phyloP scores from a whole-genome alignment of 2,113 vertebrate species.

The Coregonus clupeaformis region DNA sequence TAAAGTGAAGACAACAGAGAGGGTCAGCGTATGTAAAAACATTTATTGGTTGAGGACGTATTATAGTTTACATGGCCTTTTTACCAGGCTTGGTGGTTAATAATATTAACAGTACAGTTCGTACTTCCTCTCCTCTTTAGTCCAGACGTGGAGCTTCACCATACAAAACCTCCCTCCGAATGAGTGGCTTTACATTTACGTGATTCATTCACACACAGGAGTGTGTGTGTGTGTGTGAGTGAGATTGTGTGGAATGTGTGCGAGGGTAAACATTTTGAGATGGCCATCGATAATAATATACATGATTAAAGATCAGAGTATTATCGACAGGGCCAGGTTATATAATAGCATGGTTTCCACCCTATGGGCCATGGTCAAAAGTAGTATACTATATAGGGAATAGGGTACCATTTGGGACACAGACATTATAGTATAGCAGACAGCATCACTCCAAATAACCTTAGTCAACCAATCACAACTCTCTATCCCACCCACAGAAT shows the following conservation, averaged over 20 bases:
- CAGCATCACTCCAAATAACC: too few species aligned
- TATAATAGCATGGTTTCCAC: too few species aligned
- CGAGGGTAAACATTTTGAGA: slow-evolving; percentile 36
- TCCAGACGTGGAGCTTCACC: slow-evolving; percentile 52
- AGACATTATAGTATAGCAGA: slow-evolving; percentile 5
- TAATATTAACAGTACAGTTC: slow-evolving; percentile 65
- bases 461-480: too few species aligned
- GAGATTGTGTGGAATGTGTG: not conserved
- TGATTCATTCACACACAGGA: slow-evolving; percentile 39
- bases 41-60: slow-evolving; percentile 74
- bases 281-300: slow-evolving; percentile 59
- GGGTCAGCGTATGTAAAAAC: slow-evolving; percentile 70
- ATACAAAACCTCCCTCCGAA: slow-evolving; percentile 49
- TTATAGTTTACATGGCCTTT: slow-evolving; percentile 69
- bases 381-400: not conserved
- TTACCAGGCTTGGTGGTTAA: slow-evolving; percentile 59
- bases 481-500: not conserved
- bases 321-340: too few species aligned
- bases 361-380: not conserved
- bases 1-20: not conserved
- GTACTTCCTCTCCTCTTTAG: slow-evolving; percentile 53
- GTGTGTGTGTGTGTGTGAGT: not conserved
- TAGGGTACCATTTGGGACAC: not conserved
- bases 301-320: slow-evolving; percentile 42
- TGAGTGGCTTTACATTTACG: slow-evolving; percentile 38